These are phyloP conservation scores for Actinostola sp. DNA, from an alignment of 92 coral and sea anemone species.

Conservation along the genomic window DNA sequence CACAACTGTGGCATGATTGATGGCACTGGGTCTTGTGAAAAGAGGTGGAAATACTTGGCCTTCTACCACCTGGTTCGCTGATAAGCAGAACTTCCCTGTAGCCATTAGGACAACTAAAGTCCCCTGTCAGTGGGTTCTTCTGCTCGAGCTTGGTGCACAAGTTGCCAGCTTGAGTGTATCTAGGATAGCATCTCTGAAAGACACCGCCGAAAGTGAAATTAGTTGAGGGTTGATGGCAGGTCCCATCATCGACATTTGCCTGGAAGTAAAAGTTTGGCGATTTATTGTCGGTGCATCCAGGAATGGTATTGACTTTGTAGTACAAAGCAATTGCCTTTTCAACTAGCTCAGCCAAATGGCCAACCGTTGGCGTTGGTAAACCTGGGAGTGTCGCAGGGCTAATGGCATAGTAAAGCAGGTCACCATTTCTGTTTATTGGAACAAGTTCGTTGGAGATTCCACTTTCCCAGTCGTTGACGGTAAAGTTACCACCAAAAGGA, in stretches of 20 bases:
- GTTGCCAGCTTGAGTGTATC: slow-evolving; percentile 48
- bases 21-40: slow-evolving; percentile 68
- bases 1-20: slow-evolving; percentile 50
- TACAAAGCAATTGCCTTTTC: slow-evolving; percentile 67
- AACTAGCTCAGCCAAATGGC: slow-evolving; percentile 66
- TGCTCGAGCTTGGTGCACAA: slow-evolving; percentile 59
- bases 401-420: slow-evolving; percentile 74
- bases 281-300: slow-evolving; percentile 73
- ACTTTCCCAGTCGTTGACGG: slow-evolving; percentile 75
- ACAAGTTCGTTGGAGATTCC: slow-evolving; percentile 68
- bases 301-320: slow-evolving; percentile 77
- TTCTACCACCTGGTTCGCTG: slow-evolving; percentile 48
- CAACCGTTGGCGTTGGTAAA: slow-evolving; percentile 68
- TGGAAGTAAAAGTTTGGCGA: slow-evolving; percentile 79
- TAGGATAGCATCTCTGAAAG: slow-evolving; percentile 60
- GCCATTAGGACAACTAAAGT: slow-evolving; percentile 57
- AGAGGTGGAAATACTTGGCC: slow-evolving; percentile 50
- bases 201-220: slow-evolving; percentile 89
- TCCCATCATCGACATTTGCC: slow-evolving; percentile 80
- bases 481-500: slow-evolving; percentile 71
- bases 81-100: slow-evolving; percentile 49
- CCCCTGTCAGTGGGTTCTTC: slow-evolving; percentile 70
- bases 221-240: slow-evolving; percentile 58
- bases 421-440: slow-evolving; percentile 76
- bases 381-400: slow-evolving; percentile 71